Evolutionary conservation across 2,888 invertebrate species (phyloP).

Genomic region (Calameuta idolon): DNA sequence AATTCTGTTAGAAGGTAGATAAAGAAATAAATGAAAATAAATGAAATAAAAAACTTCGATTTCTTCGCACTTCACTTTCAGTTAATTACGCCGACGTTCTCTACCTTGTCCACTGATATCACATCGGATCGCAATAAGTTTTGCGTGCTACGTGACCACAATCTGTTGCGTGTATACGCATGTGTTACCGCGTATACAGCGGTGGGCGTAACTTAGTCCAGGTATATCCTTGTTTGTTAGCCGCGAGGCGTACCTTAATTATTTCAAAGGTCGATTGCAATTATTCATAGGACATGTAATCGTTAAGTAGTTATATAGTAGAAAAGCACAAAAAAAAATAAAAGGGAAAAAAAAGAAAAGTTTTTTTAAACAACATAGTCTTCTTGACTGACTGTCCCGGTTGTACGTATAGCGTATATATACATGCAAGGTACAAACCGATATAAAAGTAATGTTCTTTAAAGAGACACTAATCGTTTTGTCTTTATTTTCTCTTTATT

Average conservation of each 20-base stretch:
- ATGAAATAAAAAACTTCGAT: background rate
- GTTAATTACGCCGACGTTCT: constrained; percentile 34
- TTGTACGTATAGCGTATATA: background rate
- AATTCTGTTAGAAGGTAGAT: background rate
- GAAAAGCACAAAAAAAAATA: background rate
- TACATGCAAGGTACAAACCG: background rate
- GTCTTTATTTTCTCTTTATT: background rate
- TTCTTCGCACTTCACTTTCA: constrained; percentile 29
- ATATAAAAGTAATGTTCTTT: background rate
- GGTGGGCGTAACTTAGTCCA: background rate
- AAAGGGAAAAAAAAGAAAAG: background rate
- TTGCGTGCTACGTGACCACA: constrained; percentile 21
- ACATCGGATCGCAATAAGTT: constrained; percentile 36
- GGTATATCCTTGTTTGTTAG: constrained; percentile 1
- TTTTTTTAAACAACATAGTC: background rate
- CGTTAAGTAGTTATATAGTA: background rate
- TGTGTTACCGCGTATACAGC: background rate
- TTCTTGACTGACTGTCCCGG: background rate
- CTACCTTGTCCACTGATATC: constrained; percentile 28
- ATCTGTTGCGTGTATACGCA: constrained; percentile 19
- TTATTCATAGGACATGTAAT: background rate
- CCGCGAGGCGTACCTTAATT: background rate
- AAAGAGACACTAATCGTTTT: background rate
- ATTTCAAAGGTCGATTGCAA: background rate
- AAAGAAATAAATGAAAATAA: background rate